A percentile compares a stretch with the other conserved stretches of the same genome.
Evolutionary conservation across 2,113 vertebrate species (phyloP).

Genomic region (Coturnix japonica): DNA sequence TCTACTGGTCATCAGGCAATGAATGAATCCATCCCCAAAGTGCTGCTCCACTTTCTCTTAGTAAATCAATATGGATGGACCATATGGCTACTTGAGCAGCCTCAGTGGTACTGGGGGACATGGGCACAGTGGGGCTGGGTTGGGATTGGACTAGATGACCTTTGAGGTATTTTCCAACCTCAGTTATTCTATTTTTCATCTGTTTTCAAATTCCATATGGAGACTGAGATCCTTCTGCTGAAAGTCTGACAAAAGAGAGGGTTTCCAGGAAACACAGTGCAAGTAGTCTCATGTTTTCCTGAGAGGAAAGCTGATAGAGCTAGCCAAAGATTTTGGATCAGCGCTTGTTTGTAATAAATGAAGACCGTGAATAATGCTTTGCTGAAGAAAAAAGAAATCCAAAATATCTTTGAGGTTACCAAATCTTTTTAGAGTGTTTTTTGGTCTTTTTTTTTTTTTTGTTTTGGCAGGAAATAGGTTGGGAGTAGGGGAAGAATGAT

Average conservation of each 20-base stretch:
- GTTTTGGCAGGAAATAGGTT: rapidly evolving
- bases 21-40: not conserved
- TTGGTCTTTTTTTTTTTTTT: rapidly evolving
- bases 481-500: not conserved
- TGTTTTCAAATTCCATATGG: slow-evolving; percentile 11
- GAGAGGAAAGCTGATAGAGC: not conserved
- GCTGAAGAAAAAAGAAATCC: not conserved
- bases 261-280: slow-evolving; percentile 18
- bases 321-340: slow-evolving; percentile 14
- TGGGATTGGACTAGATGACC: no score
- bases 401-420: not conserved
- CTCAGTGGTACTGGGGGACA: no score
- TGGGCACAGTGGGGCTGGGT: no score
- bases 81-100: not conserved
- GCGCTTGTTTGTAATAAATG: not conserved
- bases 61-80: rapidly evolving
- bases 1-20: not conserved
- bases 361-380: not conserved
- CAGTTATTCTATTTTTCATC: not conserved
- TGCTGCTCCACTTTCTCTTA: not conserved
- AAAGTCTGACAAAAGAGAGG: not conserved
- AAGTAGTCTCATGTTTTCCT: not conserved
- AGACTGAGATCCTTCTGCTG: slow-evolving; percentile 7
- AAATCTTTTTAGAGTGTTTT: not conserved
- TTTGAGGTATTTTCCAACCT: no score